Base-by-base conservation (phyloP, 2,888 invertebrate genomes). In the Aproaerema taeniolella region DNA sequence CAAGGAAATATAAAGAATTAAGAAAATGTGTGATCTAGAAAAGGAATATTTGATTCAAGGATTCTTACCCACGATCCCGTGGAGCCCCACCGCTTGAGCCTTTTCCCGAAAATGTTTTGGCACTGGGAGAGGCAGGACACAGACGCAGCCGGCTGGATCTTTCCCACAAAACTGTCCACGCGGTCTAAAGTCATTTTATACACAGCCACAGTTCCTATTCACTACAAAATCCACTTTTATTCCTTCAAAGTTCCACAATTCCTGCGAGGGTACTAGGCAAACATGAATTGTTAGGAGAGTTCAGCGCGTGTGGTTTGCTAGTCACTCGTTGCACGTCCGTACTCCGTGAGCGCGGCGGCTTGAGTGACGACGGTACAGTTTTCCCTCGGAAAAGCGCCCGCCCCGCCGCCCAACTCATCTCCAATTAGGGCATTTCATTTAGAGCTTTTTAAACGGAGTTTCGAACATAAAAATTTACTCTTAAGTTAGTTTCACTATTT, bases 61-160 rank as follows among this genome's bases (percentile, higher is more conserved):
- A n/a, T n/a, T 48, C 87, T 88, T 83, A 92, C 92, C 92, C 92
- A 92, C 55, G 92, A 92, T 64, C 92, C 92, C 1, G 91, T 91
- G 46, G 92, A 92, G 45, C 91, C 91, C 92, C 92, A 92, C 68
- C 92, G 85, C 60, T 91, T 89, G 40, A 92, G 83, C 57, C 90
- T 86, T 52, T 90, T 89, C 42, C 91, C 90, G 65, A 91, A 90
- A 67, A 91, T 88, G 72, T 90, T 90, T 73, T 90, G 90, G 62
- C 81, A 91, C 79, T 85, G 86, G 45, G 86, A 85, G 56, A 87
- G 69, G 50, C 87, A 87, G 43, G 87, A 87, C 41, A 87, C 86
- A 14, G 87, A 87, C 26, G 85, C 68, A 4, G 87, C 87, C 46
- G 85, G 82, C 61, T 85, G 85, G 46, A 86, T 85, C 59, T 85